Percentiles rank a stretch among this genome's conserved stretches.
phyloP scores from a whole-genome alignment of 2,888 invertebrate species.

The Parnassius smintheus region DNA sequence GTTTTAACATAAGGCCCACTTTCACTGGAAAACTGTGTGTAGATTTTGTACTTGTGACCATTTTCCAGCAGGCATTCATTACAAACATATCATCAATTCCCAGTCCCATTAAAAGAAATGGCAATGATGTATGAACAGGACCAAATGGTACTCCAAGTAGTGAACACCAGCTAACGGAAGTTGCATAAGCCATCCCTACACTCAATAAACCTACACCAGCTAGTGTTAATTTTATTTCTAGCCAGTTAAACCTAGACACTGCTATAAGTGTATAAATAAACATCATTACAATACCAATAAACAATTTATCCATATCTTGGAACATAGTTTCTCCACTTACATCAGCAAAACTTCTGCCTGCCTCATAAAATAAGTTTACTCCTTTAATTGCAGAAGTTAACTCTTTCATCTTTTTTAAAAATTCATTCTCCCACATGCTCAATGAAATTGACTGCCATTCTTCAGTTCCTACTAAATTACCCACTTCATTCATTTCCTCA shows the following conservation, averaged over 20 bases:
- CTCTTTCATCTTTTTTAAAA: slow-evolving; percentile 67
- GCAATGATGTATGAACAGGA: slow-evolving; percentile 90
- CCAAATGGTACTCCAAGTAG: slow-evolving; percentile 87
- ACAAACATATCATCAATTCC: slow-evolving; percentile 94
- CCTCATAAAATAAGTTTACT: slow-evolving; percentile 77
- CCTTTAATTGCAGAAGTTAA: slow-evolving; percentile 52
- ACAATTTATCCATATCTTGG: slow-evolving; percentile 86
- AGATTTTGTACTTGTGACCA: slow-evolving; percentile 76
- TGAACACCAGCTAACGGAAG: slow-evolving; percentile 87
- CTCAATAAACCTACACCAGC: slow-evolving; percentile 85
- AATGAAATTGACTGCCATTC: slow-evolving; percentile 85
- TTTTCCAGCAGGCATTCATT: slow-evolving; percentile 89
- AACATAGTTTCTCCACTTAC: slow-evolving; percentile 86
- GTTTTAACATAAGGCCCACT: slow-evolving; percentile 86
- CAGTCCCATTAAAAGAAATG: slow-evolving; percentile 90
- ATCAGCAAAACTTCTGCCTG: slow-evolving; percentile 88
- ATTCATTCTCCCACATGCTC: slow-evolving; percentile 83
- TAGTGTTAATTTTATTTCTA: slow-evolving; percentile 85
- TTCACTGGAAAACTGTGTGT: slow-evolving; percentile 81
- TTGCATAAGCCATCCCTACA: slow-evolving; percentile 87
- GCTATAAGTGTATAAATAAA: slow-evolving; percentile 87
- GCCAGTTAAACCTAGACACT: slow-evolving; percentile 87
- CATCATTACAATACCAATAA: slow-evolving; percentile 85
- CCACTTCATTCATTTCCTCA: slow-evolving; percentile 83
- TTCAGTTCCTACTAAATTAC: slow-evolving; percentile 87